These are phyloP conservation scores for Amblyopsis hoosieri DNA, from an alignment of 2,797 vertebrate species.

Conservation along the genomic window DNA sequence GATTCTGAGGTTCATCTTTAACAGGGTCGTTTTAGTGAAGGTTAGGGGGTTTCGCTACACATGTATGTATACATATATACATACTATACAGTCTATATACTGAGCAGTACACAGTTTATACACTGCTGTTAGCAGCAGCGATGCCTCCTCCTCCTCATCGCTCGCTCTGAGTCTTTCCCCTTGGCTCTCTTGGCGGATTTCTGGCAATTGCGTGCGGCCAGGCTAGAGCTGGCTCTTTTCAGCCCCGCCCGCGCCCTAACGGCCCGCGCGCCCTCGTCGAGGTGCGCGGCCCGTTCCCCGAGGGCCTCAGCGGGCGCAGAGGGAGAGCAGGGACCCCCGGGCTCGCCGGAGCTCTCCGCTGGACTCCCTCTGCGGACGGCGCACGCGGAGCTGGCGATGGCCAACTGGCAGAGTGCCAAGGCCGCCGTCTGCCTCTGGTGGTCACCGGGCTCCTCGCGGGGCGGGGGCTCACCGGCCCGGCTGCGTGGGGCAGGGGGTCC, in stretches of 20 bases:
- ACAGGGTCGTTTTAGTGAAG: slow-evolving; percentile 16
- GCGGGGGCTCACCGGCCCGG: slow-evolving; percentile 24
- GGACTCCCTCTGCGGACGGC: slow-evolving; percentile 27
- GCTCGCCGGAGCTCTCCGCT: slow-evolving; percentile 10
- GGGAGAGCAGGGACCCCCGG: slow-evolving; percentile 4
- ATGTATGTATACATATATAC: slow-evolving; percentile 1
- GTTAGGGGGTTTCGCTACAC: slow-evolving; percentile 2
- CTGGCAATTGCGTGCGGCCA: slow-evolving; percentile 65
- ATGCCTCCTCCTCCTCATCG: slow-evolving; percentile 80
- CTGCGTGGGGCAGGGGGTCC: slow-evolving; percentile 9
- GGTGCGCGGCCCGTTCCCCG: slow-evolving; percentile 21
- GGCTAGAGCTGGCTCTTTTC: slow-evolving; percentile 80
- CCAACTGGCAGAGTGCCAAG: slow-evolving; percentile 94
- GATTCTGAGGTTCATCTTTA: slow-evolving; percentile 30
- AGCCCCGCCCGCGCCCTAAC: slow-evolving; percentile 62
- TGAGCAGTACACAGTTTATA: slow-evolving; percentile 4
- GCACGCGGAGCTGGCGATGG: slow-evolving; percentile 77
- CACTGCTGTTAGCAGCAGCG: slow-evolving; percentile 77
- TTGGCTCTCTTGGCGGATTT: slow-evolving; percentile 77
- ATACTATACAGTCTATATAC: slow-evolving; percentile 9
- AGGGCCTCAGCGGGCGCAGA: background rate
- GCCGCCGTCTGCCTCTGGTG: slow-evolving; percentile 93
- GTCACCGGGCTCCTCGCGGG: slow-evolving; percentile 79
- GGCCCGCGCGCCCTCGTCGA: slow-evolving; percentile 6
- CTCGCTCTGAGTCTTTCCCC: slow-evolving; percentile 67